These are phyloP conservation scores for Euphydryas editha DNA, from an alignment of 2,888 invertebrate species.

Conservation along the genomic window DNA sequence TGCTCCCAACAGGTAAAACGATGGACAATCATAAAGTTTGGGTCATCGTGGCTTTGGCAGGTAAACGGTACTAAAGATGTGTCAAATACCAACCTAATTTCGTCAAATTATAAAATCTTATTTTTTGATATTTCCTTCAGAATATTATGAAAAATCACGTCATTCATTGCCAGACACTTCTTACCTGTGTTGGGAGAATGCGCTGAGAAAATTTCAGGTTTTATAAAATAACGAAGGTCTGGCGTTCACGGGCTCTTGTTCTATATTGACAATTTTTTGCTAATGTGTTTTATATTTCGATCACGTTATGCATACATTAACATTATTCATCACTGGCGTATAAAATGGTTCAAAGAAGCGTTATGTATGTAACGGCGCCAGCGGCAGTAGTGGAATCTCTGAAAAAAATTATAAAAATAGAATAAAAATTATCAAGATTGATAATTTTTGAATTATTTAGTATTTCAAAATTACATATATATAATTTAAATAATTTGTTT, in stretches of 20 bases:
- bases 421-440: background rate
- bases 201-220: background rate
- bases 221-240: background rate
- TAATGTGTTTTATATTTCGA: background rate
- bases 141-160: too few species aligned
- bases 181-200: too few species aligned
- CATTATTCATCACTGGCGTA: conserved; percentile 10
- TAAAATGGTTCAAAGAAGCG: conserved; percentile 14
- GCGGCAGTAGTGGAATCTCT: conserved; percentile 15
- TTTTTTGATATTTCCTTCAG: too few species aligned
- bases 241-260: too few species aligned
- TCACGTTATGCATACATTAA: background rate
- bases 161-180: too few species aligned
- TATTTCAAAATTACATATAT: background rate
- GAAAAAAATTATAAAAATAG: background rate
- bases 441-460: background rate
- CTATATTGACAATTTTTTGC: background rate
- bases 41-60: too few species aligned
- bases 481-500: background rate
- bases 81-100: too few species aligned
- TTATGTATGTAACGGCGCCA: conserved; percentile 20
- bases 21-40: too few species aligned
- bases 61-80: too few species aligned
- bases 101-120: too few species aligned
- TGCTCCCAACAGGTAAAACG: too few species aligned